These are phyloP conservation scores for Laterallus jamaicensis DNA, from an alignment of 2,113 vertebrate genomes.

Conservation along the genomic window DNA sequence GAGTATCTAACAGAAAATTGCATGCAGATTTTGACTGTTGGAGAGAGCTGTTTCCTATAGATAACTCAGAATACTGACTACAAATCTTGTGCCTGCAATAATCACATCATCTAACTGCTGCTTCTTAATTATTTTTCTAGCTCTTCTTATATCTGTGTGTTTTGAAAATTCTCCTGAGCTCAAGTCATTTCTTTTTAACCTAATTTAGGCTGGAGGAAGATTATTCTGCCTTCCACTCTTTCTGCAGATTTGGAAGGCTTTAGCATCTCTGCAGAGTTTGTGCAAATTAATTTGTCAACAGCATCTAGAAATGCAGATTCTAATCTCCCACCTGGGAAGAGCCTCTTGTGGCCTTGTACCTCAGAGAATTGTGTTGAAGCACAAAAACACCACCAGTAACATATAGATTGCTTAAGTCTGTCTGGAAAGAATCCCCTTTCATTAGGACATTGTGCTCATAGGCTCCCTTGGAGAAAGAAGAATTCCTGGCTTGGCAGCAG, in stretches of 20 bases:
- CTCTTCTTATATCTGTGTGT: neutral
- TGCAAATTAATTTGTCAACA: neutral
- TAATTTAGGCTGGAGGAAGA: too few relatives aligned
- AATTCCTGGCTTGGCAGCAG: slow-evolving; percentile 94
- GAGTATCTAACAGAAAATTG: neutral
- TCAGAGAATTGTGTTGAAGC: fast-evolving
- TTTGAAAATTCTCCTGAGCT: neutral
- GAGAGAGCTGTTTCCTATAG: neutral
- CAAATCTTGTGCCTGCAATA: neutral
- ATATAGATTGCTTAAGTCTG: neutral
- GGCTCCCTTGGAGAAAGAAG: slow-evolving; percentile 86
- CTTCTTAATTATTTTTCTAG: neutral
- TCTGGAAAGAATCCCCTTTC: neutral
- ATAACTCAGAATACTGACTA: neutral
- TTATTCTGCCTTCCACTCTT: neutral
- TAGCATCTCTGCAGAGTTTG: neutral
- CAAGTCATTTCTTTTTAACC: neutral
- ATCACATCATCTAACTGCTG: neutral
- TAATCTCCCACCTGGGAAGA: neutral
- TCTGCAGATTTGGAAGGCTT: neutral
- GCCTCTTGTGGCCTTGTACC: neutral
- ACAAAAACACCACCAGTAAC: neutral
- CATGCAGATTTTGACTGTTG: neutral
- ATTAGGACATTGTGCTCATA: slow-evolving; percentile 45
- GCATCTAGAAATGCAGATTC: neutral